These are phyloP conservation scores for Celastrina argiolus DNA, from an alignment of 2,888 invertebrate genomes.

Conservation along the genomic window DNA sequence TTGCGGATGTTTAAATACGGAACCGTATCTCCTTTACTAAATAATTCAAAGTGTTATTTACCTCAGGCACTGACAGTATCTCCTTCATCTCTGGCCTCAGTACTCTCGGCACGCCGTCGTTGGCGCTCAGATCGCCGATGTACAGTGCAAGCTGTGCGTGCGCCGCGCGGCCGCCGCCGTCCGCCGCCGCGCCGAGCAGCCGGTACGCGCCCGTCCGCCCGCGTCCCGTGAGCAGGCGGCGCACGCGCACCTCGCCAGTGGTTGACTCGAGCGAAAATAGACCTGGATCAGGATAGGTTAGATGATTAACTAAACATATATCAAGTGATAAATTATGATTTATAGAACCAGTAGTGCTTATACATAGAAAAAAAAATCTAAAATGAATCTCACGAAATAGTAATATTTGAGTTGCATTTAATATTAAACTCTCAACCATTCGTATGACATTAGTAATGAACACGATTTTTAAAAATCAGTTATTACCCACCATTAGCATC, in stretches of 20 bases:
- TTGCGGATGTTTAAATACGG: too few relatives aligned
- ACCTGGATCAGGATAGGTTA: slow-evolving; percentile 59
- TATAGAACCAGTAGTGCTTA: too few relatives aligned
- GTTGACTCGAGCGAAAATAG: slow-evolving; percentile 81
- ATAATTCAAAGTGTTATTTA: slow-evolving; percentile 41
- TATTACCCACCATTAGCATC: slow-evolving; percentile 80
- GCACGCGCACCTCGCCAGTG: slow-evolving; percentile 83
- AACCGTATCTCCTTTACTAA: too few relatives aligned
- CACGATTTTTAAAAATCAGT: too few relatives aligned
- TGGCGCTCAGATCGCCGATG: slow-evolving; percentile 88
- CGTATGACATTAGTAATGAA: too few relatives aligned
- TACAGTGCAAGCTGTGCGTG: slow-evolving; percentile 81
- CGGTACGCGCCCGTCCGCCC: slow-evolving; percentile 86
- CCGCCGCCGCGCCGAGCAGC: slow-evolving; percentile 82
- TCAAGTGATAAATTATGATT: too few relatives aligned
- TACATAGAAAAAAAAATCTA: too few relatives aligned
- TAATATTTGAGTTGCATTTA: too few relatives aligned
- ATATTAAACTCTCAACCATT: too few relatives aligned
- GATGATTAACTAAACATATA: neutral
- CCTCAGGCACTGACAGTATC: slow-evolving; percentile 63
- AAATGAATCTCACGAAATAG: too few relatives aligned
- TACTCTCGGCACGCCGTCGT: slow-evolving; percentile 88
- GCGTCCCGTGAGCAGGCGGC: slow-evolving; percentile 82
- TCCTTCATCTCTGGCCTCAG: slow-evolving; percentile 77
- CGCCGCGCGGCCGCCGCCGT: slow-evolving; percentile 81